Base-by-base conservation (phyloP, 1,140 invertebrate genomes). In the Bombyx mori region DNA sequence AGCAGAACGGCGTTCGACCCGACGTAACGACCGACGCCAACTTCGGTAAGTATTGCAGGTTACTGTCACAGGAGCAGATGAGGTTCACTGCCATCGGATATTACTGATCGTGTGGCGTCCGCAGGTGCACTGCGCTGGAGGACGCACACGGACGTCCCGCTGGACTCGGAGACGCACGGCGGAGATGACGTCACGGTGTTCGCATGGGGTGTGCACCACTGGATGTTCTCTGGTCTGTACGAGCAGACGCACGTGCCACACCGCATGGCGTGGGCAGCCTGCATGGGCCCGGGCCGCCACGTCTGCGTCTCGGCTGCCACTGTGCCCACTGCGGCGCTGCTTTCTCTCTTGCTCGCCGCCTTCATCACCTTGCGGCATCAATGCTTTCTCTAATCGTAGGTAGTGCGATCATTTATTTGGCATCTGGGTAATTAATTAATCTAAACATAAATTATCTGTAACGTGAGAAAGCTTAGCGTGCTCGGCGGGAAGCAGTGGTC, bases 111-210 rank as follows among this genome's bases (percentile, higher is more conserved):
- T 18, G 7, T 18, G 18, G 12, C 48, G 49, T 52, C 8, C 3
- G 45, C 53, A 74, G 70, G 57, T 26, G 22, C 50, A 69, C 81
- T 63, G 77, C 79, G 10, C 66, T 85, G 44, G 85, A 86, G 10
- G 77, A 75, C 68, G 65, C 88, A 52, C 61, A 67, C 57, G 75
- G 89, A 48, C 73, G 72, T 72, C 42, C 74, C 74, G 35, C 58
- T 75, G 42, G 58, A 42, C 8, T 60, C 53, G 8, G 78, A 81
- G 85, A 89, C 61, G 54, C 92, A 93, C 70, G 92, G 91, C 9
- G 92, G 91, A 10, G 92, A 93, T 45, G 92, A 93, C 79, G 92
- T 92, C 8, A 89, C 86, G 0, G 90, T 93, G 26, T 92, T 90
- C 70, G 90, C 91, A 26, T 79, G 72, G 6, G 92, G 92, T 2